Base-by-base conservation (phyloP, 2,888 invertebrate genomes). In the Ernsta delagoae region DNA sequence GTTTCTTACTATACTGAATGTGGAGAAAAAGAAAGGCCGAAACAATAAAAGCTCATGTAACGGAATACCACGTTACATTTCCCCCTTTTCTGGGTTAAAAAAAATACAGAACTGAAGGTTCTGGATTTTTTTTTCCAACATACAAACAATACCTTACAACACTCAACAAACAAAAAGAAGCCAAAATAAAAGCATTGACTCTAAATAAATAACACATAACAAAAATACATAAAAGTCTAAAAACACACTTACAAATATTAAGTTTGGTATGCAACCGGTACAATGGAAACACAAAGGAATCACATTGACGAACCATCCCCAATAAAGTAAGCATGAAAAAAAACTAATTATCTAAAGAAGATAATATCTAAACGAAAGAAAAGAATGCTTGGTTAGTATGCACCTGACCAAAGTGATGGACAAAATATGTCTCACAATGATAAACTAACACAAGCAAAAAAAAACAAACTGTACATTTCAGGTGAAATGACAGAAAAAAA, bases 221-320 rank as follows among this genome's bases (percentile, higher is more conserved):
- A 11, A 11, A 43, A 31, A 31, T 31, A 31, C 31, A 31, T 31
- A 31, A 31, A 31, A 31, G 31, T 31, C 31, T 31, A 11, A 59
- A 43, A 16, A 43, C 48, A 34, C 34, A 31, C 31, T n/a, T 34
- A 61, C 45, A 34, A 34, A 12, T 6, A 34, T 56, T 6, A 56
- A 34, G 54, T 34, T n/a, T 56, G 54, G 54, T 56, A 56, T 56
- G 11, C 34, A 34, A 56, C 54, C 11, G 54, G 54, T 56, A 34
- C 54, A 56, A 56, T 56, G 54, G 54, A 56, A 56, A 56, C 54
- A 34, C 54, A 11, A 11, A 34, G 54, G 54, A 56, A 56, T 56
- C 54, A 34, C 54, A 56, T 56, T 34, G 54, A 56, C 54, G 54
- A 54, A 54, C 54, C 54, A 54, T 54, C 5, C 54, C 9, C 11